A percentile compares a stretch with the other conserved stretches of the same genome.
phyloP scores from a whole-genome alignment of 2,888 invertebrate species.

The Sphecodes monilicornis region DNA sequence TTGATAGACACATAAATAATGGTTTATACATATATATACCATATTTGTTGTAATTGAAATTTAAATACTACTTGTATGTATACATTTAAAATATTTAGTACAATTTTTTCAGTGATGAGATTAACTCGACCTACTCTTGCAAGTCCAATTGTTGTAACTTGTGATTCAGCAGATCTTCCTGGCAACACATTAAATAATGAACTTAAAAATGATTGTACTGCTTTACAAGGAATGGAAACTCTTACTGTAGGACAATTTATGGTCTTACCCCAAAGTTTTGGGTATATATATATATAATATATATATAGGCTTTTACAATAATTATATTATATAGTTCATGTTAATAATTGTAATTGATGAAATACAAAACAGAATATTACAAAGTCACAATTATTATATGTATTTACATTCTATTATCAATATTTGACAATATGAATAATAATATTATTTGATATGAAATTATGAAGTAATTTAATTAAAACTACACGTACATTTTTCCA shows the following conservation, averaged over 20 bases:
- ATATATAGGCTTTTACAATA: conserved; percentile 40
- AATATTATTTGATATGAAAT: not conserved
- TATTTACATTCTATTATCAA: not conserved
- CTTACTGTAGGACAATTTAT: conserved; percentile 95
- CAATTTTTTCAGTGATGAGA: conserved; percentile 91
- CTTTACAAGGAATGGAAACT: conserved; percentile 92
- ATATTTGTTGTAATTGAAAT: conserved; percentile 1
- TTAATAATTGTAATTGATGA: not conserved
- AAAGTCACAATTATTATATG: not conserved
- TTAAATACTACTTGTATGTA: not conserved
- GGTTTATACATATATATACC: not conserved
- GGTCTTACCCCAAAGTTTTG: conserved; percentile 97
- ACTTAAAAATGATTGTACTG: conserved; percentile 93
- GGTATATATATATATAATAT: conserved; percentile 86
- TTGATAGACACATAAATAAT: too few relatives aligned
- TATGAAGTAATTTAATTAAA: not conserved
- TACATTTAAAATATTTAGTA: conserved; percentile 3
- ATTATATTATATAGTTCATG: not conserved
- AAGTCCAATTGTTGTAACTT: conserved; percentile 92
- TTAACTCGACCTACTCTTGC: conserved; percentile 96
- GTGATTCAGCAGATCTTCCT: conserved; percentile 94
- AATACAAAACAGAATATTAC: not conserved
- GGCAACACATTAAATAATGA: conserved; percentile 92
- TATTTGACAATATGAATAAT: not conserved
- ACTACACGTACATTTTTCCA: conserved; percentile 75